Evolutionary conservation across 2,888 invertebrate species (phyloP), one percentile per base, ranked within the genome.

Genomic region (Parnassius orleans): DNA sequence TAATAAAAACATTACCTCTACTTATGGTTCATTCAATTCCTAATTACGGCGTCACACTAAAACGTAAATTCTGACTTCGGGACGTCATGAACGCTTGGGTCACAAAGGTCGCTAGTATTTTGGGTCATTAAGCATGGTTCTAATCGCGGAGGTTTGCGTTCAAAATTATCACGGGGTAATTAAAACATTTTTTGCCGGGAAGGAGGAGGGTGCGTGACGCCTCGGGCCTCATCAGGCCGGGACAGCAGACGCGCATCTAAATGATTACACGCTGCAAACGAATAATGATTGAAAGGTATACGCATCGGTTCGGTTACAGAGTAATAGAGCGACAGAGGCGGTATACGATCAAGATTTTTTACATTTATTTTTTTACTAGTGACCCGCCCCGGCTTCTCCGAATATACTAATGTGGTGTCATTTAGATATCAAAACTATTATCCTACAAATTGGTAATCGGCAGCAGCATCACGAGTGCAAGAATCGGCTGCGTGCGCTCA

Each of bases 201-300:
- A 65, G 62, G 66, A n/a, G 52, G 64, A 61, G 63, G 69, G 72
- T 70, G 67, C 73, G 74, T 76, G 78, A 78, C 77, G 86, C 89
- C 86, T 56, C 62, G 55, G 77, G 88, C 69, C 76, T 81, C 84
- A 83, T 82, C 81, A 77, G 73, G 70, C 51, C 73, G 73, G 78
- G 76, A 75, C 73, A 73, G 76, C 73, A 76, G 80, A 77, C 82
- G 83, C 82, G 85, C 86, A 85, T 83, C 86, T 76, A 84, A 88
- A 84, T 91, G 90, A 91, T 91, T 90, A 90, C 84, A 90, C 74
- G 83, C 76, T 79, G 78, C 81, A 76, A 77, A 78, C 79, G 80
- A 75, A 81, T 84, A 81, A 87, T 89, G 89, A 90, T 91, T 90
- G 90, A 88, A 90, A 86, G 89, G 85, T 88, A 81, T 83, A 80